Evolutionary conservation across 2,113 vertebrate genomes (phyloP), one percentile per base, ranked within the genome.

Genomic region (Beaufortia kweichowensis): DNA sequence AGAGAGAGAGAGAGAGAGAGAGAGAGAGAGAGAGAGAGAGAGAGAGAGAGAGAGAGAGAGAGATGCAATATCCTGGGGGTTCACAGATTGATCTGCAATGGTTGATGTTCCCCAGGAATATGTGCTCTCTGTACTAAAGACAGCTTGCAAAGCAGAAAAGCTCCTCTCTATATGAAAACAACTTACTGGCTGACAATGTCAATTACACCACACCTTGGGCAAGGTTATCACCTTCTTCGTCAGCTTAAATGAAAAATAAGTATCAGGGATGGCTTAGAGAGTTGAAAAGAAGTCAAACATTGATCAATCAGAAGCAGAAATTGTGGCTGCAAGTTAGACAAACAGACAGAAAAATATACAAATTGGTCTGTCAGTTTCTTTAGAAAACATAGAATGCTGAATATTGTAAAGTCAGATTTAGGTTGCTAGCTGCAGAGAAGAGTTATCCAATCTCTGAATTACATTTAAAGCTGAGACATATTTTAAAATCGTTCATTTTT

Each of bases 151-250:
- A 68, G 69, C 46, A 68, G 33, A 31, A 35, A 66, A 65, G 6
- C 46, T 11, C 24, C 43, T 64, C 48, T 71, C 26, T 29, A 63
- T 76, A 65, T 57, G 31, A 70, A 62, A 76, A 57, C 65, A 26
- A 63, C 65, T 64, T 19, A 8, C 31, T 70, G 57, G 43, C 35
- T 80, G 73, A 29, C 41, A 75, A 64, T 70, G 73, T 56, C 74
- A 76, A 76, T 80, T 63, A 80, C 15, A 24, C 46, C 72, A 80
- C 50, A 70, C 59, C 75, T 50, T 33, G 12, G 62, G 33, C 67
- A 72, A 48, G 28, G 55, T 76, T 41, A 60, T 70, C 35, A 61
- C 57, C 39, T 19, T 61, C 71, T 59, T 46, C 10, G 50, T 68
- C 62, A 78, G 28, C 8, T 9, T 33, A 39, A 78, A 50, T 74